Conservation (phyloP, 2,113 vertebrate species). For the Hemibagrus wyckioides region DNA sequence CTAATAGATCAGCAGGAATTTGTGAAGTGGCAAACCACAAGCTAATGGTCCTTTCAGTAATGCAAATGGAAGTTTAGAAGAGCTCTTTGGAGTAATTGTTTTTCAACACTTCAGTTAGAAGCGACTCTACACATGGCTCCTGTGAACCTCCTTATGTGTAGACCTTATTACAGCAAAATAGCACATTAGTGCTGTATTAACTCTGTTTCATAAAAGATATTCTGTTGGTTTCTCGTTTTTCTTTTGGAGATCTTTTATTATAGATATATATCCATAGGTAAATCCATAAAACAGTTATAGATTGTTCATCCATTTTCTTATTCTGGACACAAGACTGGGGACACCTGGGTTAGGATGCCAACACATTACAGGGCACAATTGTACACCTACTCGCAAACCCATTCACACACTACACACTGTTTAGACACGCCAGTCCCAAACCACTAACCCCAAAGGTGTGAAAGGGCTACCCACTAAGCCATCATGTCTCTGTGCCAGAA, state of each 20-base stretch:
- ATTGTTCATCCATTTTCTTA: background rate
- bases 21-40: slow-evolving; percentile 4
- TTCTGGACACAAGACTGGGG: too few species aligned
- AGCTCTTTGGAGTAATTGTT: slow-evolving; percentile 3
- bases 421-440: too few species aligned
- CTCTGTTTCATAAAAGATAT: background rate
- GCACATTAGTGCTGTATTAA: background rate
- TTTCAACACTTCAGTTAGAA: background rate
- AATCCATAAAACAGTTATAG: background rate
- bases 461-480: too few species aligned
- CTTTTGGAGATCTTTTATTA: background rate
- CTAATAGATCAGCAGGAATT: background rate
- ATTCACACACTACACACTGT: background rate
- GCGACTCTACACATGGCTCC: background rate
- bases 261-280: background rate
- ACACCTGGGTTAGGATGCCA: too few species aligned
- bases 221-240: background rate
- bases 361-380: too few species aligned
- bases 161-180: background rate
- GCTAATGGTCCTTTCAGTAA: background rate
- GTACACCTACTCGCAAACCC: too few species aligned
- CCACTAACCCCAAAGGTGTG: too few species aligned
- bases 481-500: background rate
- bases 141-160: background rate
- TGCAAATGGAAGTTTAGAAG: background rate